Percentiles rank a stretch among this genome's conserved stretches.
These are phyloP conservation scores for Conomelus anceps DNA, from an alignment of 2,888 invertebrate genomes.

Conservation along the genomic window DNA sequence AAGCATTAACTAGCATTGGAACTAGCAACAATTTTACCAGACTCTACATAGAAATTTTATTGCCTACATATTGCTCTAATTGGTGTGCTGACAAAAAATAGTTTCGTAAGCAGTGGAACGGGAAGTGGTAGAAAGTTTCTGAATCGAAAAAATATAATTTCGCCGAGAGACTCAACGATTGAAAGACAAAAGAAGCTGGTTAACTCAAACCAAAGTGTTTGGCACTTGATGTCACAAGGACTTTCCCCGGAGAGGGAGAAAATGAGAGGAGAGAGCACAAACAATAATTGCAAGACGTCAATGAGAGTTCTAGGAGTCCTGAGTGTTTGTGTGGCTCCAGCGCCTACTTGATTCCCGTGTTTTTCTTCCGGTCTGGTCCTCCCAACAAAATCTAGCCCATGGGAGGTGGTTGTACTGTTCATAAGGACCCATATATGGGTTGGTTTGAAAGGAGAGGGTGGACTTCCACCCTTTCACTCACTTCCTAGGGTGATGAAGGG, in stretches of 20 bases:
- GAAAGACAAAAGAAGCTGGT: no score
- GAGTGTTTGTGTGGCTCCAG: background rate
- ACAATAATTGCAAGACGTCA: background rate
- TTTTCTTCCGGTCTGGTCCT: background rate
- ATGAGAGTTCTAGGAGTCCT: background rate
- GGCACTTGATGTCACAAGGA: background rate
- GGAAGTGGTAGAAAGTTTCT: no score
- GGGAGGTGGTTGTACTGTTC: background rate
- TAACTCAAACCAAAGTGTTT: no score
- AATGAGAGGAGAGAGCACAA: background rate
- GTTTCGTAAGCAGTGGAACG: no score
- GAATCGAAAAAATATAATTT: no score
- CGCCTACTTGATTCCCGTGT: background rate
- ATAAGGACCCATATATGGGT: background rate
- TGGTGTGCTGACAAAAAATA: no score
- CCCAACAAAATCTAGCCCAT: background rate
- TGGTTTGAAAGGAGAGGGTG: background rate
- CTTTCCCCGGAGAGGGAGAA: background rate
- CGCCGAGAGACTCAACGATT: no score
- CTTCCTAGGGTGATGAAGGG: background rate
- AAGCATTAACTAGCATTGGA: no score
- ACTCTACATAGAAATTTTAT: no score
- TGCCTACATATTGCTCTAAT: no score
- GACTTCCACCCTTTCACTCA: background rate
- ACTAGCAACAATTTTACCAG: no score